phyloP scores from a whole-genome alignment of 2,113 vertebrate genomes.

The Festucalex cinctus region DNA sequence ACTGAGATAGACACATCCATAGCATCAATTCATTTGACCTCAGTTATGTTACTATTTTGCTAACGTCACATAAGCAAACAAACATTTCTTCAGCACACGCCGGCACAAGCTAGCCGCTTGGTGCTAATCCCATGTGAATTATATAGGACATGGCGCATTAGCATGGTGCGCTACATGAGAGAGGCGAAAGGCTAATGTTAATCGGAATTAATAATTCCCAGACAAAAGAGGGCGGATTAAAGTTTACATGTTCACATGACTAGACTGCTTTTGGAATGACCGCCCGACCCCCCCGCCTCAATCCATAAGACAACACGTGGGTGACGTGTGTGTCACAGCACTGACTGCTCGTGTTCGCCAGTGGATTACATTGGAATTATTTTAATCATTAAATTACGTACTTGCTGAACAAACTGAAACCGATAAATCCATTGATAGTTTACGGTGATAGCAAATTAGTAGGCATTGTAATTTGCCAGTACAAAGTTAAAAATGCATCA shows the following conservation, averaged over 20 bases:
- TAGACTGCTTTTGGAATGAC: slow-evolving; percentile 38
- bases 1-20: not conserved
- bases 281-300: not conserved
- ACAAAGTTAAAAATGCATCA: too few relatives aligned
- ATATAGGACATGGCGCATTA: slow-evolving; percentile 50
- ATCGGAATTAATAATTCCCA: slow-evolving; percentile 53
- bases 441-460: not conserved
- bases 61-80: not conserved
- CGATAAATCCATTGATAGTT: not conserved
- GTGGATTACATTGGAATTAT: not conserved
- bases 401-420: not conserved
- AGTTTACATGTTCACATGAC: slow-evolving; percentile 45
- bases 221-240: slow-evolving; percentile 45
- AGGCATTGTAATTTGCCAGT: too few relatives aligned
- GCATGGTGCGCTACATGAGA: slow-evolving; percentile 17
- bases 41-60: not conserved
- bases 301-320: slow-evolving; percentile 16
- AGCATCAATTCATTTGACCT: not conserved
- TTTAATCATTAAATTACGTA: not conserved
- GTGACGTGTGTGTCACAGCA: not conserved
- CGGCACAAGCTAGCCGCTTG: not conserved
- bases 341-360: not conserved
- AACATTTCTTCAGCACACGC: not conserved
- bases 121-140: slow-evolving; percentile 30
- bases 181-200: slow-evolving; percentile 15